Evolutionary conservation across 2,113 vertebrate genomes (phyloP), one percentile per base, ranked within the genome.

Genomic region (Ahaetulla prasina): DNA sequence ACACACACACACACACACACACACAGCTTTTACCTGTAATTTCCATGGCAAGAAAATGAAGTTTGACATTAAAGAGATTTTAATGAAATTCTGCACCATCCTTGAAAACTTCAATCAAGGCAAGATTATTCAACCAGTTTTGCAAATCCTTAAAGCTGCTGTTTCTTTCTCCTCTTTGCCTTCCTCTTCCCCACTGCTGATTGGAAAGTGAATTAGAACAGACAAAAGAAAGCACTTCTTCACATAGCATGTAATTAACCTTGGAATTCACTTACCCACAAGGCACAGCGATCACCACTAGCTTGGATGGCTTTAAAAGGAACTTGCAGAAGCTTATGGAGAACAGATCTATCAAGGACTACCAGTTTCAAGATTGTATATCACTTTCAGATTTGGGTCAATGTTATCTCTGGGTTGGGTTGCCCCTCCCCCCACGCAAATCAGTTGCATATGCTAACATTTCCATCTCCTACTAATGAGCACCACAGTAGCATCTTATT

Each of bases 91-190:
- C 7, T 90, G 57, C 50, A 74, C 60, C 30, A 39, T 85, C 86
- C 89, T 53, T 14, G 87, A 52, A 90, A 94, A 93, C 92, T 94
- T 93, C 93, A 95, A 92, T 95, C 92, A 95, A 85, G 47, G 23
- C 74, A 91, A 60, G 45, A 50, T 85, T 55, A 60, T 85, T 74
- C 23, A 84, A 85, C 87, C 63, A 57, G 60, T 45, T 30, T 87
- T 88, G 63, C 50, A 92, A 88, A 89, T 88, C 63, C 63, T 14
- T n/a, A 91, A 57, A 60, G 50, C 74, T 49, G 35, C 52, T 54
- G n/a, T 22, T 39, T 80, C 68, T 80, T 80, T 80, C 68, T 80
- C 35, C 39, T 90, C 30, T 85, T 54, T 43, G 49, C 8, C 20
- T 39, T 20, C 8, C 39, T 89, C 12, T 89, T 93, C 68, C 35